A percentile compares a stretch with the other conserved stretches of the same genome.
Conservation (phyloP, 2,888 invertebrate genomes). For the Silvanus unidentatus region DNA sequence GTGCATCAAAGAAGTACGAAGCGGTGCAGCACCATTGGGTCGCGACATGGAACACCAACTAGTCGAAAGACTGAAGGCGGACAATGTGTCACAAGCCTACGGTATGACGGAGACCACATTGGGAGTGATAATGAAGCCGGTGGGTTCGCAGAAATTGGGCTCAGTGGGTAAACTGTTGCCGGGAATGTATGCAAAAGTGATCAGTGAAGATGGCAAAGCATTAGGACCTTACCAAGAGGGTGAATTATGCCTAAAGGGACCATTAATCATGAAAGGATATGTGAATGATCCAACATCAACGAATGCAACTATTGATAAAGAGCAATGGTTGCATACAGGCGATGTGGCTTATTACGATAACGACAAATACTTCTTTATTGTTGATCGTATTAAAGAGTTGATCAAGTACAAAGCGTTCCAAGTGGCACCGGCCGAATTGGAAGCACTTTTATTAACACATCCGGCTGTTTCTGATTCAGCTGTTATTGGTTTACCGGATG, state of each 20-base stretch:
- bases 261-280: conserved; percentile 68
- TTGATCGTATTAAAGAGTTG: conserved; percentile 83
- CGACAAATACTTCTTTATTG: conserved; percentile 74
- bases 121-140: conserved; percentile 46
- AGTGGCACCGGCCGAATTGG: conserved; percentile 85
- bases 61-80: conserved; percentile 42
- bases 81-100: conserved; percentile 57
- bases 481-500: conserved; percentile 74
- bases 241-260: conserved; percentile 79
- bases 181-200: conserved; percentile 59
- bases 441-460: conserved; percentile 69
- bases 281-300: conserved; percentile 66
- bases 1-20: conserved; percentile 61
- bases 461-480: conserved; percentile 70
- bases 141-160: conserved; percentile 49
- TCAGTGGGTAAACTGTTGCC: conserved; percentile 64
- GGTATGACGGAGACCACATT: conserved; percentile 77
- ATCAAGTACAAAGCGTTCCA: conserved; percentile 89
- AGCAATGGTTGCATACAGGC: conserved; percentile 77
- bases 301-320: conserved; percentile 58
- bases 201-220: conserved; percentile 58
- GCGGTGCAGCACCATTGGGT: conserved; percentile 80
- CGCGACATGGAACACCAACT: conserved; percentile 61
- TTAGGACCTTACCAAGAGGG: conserved; percentile 66
- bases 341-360: conserved; percentile 80